A percentile compares a stretch with the other conserved stretches of the same genome.
Conservation (phyloP, 2,113 vertebrate genomes). For the Hippoglossus stenolepis region DNA sequence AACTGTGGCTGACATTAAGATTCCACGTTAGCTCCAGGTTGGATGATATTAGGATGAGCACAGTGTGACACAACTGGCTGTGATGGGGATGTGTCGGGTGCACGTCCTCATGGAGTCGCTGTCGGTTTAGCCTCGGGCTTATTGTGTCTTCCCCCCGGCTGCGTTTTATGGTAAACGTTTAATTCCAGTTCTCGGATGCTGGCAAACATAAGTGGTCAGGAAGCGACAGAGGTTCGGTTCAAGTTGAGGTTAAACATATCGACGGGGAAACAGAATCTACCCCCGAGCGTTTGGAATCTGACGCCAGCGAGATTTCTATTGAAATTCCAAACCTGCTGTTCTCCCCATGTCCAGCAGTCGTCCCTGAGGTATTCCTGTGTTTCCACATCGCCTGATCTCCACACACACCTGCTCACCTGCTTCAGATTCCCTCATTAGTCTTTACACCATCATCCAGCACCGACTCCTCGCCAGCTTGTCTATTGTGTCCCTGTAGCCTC, state of each 20-base stretch:
- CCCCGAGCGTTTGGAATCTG: not conserved
- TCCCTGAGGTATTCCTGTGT: not conserved
- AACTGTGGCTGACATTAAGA: too few species aligned
- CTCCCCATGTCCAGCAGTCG: not conserved
- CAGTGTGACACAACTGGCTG: not conserved
- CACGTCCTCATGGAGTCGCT: too few species aligned
- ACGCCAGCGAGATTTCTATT: too few species aligned
- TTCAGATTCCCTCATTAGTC: not conserved
- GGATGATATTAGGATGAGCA: not conserved
- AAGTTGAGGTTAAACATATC: not conserved
- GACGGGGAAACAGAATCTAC: not conserved
- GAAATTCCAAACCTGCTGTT: not conserved
- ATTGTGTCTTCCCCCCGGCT: not conserved
- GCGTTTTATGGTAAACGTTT: not conserved
- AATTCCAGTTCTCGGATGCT: not conserved
- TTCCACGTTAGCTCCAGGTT: too few species aligned
- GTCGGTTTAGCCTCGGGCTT: not conserved
- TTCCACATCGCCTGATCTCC: not conserved
- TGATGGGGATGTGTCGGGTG: too few species aligned
- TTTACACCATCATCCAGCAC: not conserved
- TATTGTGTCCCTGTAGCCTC: not conserved
- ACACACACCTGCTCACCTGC: constrained; percentile 2
- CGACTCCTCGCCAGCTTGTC: not conserved
- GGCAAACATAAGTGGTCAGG: not conserved
- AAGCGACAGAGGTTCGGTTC: not conserved